Evolutionary conservation across 1,140 invertebrate genomes (phyloP), one percentile per base, ranked within the genome.

Genomic region (Babylonia areolata): DNA sequence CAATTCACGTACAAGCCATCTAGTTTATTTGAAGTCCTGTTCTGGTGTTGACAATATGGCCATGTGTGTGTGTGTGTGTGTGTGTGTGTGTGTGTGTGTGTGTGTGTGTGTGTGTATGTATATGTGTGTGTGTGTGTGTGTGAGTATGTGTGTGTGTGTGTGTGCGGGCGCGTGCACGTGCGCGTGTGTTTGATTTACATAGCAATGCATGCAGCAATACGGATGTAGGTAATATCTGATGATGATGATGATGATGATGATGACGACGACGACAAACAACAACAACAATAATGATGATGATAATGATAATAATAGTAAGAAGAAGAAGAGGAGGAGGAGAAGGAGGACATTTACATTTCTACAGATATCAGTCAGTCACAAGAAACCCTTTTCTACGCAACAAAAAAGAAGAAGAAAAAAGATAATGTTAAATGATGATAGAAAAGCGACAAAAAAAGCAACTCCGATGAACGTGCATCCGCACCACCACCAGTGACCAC

Each of bases 41-140:
- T n/a, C n/a, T n/a, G n/a, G n/a, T n/a, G n/a, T n/a, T n/a, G n/a
- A n/a, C n/a, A n/a, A n/a, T n/a, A n/a, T 54, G 11, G 23, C 51
- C 23, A 23, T 54, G 51, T 54, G 51, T 54, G 51, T 54, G n/a
- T n/a, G n/a, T n/a, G n/a, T n/a, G n/a, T n/a, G n/a, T n/a, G n/a
- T n/a, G n/a, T n/a, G n/a, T n/a, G n/a, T n/a, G 64, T n/a, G 64
- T 69, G 64, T n/a, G 64, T 69, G 64, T 23, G 64, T 69, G 64
- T 23, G 64, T 69, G n/a, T 69, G 64, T 69, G n/a, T 69, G 64
- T 69, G 64, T 69, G 64, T 69, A 23, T 69, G 64, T 69, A 23
- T 69, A 23, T 69, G 64, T 69, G 64, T 69, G 64, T n/a, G 64
- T 69, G 64, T 69, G 64, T n/a, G 64, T 69, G 64, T 69, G 64